Base-by-base conservation (phyloP, 2,888 invertebrate genomes). In the Sycophila texana region DNA sequence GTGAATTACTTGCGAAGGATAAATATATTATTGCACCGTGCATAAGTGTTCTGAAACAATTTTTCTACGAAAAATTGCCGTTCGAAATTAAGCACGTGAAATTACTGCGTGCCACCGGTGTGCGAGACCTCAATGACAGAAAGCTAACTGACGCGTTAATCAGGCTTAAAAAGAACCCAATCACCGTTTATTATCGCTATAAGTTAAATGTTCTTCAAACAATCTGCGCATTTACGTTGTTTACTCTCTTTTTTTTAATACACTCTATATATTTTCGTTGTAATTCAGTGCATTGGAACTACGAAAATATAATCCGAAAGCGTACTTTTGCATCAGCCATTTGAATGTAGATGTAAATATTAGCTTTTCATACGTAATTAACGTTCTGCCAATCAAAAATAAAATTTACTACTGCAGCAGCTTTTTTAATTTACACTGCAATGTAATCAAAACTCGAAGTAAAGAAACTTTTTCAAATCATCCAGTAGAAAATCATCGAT, bases 11-110 rank as follows among this genome's bases (percentile, higher is more conserved):
- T 61, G 73, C 39, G 22, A 73, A 7, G 18, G 39, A 67, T 74
- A 70, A 61, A 68, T 72, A 61, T 68, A 66, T 61, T 58, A 57
- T 77, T 60, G 60, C 58, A 72, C 55, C 51, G 47, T 60, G 47
- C 12, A 2, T 65, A 47, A 58, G 51, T 65, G 58, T 65, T 65
- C 65, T 74, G 65, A 22, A 26, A 70, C 57, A 51, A 68, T 47
- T 63, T 79, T 73, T 12, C 26, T 20, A 65, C 39, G 22, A 63
- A 26, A 13, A 14, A 70, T 51, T 10, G 20, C 61, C 55, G 16
- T 2, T 39, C 18, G 53, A 49, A 26, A 55, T 30, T 61, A 39
- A 5, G 39, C 39, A 39, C 39, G 39, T 39, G 39, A 39, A 39
- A 10, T 10, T 10, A 10, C 7, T 10, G 1, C 3, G 30, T 39